These are phyloP conservation scores for Trichosurus vulpecula DNA, from an alignment of 2,797 vertebrate species.

Conservation along the genomic window DNA sequence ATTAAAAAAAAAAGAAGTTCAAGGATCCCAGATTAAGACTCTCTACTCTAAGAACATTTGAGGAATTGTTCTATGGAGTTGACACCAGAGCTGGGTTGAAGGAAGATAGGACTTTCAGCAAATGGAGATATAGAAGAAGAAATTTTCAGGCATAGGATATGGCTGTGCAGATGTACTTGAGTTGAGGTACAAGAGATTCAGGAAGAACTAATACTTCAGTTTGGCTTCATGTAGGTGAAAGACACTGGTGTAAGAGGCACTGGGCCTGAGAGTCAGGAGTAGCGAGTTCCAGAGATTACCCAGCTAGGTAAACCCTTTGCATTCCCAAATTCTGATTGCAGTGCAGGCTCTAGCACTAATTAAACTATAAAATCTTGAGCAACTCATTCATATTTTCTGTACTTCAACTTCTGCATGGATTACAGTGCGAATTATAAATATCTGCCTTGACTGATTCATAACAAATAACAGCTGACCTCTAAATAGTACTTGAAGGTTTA, in stretches of 20 bases:
- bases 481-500: background rate
- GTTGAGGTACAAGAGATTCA: background rate
- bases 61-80: background rate
- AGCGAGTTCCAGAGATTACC: background rate
- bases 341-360: background rate
- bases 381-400: background rate
- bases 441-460: background rate
- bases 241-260: background rate
- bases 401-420: background rate
- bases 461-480: background rate
- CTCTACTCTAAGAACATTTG: background rate
- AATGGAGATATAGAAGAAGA: background rate
- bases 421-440: background rate
- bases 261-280: background rate
- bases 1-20: background rate
- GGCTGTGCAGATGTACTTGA: background rate
- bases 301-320: background rate
- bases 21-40: background rate
- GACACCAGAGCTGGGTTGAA: background rate
- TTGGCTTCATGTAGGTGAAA: background rate
- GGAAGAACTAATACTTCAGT: background rate
- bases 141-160: background rate
- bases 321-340: background rate
- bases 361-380: background rate
- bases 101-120: background rate